Evolutionary conservation across 2,797 vertebrate species (phyloP), one percentile per base, ranked within the genome.

Genomic region (Hafferia zeledoni): DNA sequence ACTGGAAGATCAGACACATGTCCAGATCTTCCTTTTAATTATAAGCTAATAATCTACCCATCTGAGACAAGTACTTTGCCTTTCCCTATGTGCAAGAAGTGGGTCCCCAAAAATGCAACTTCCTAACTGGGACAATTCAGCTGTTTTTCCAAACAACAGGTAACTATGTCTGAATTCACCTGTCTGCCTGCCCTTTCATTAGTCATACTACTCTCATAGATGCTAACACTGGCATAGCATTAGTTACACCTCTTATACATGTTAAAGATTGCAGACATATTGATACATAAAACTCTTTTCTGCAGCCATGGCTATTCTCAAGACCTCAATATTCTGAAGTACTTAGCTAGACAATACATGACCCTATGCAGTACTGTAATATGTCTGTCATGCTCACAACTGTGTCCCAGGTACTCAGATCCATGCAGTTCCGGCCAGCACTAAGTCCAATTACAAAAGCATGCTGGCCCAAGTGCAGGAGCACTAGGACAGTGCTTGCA

Each of bases 321-420:
- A 69, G 46, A 33, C 11, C 55, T 41, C 5, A 1, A 2, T n/a
- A 24, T 0, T 1, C 39, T 39, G 8, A 81, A 50, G 27, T 59
- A 30, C 27, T 59, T 37, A n/a, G 14, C 14, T 8, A 25, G 43
- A 44, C 7, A 18, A 20, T 24, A 16, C 4, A 22, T 33, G 53
- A 23, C 19, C 7, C 5, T n/a, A 0, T 25, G 43, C 17, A 65
- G 23, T 13, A 39, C 43, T 81, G 20, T 63, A 5, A 39, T 19
- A 6, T 14, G 35, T 24, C n/a, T 28, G 20, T 49, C 37, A 37
- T 24, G 20, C 33, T 56, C 55, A 23, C 46, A 82, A 57, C 57
- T 82, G 57, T 1, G 0, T 35, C 28, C 10, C 9, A 9, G 44
- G 30, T 16, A 14, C 47, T 16, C 25, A 15, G 31, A 57, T 27